These are phyloP conservation scores for Erythrocebus patas DNA, from an alignment of 2,113 vertebrate genomes.

Conservation along the genomic window DNA sequence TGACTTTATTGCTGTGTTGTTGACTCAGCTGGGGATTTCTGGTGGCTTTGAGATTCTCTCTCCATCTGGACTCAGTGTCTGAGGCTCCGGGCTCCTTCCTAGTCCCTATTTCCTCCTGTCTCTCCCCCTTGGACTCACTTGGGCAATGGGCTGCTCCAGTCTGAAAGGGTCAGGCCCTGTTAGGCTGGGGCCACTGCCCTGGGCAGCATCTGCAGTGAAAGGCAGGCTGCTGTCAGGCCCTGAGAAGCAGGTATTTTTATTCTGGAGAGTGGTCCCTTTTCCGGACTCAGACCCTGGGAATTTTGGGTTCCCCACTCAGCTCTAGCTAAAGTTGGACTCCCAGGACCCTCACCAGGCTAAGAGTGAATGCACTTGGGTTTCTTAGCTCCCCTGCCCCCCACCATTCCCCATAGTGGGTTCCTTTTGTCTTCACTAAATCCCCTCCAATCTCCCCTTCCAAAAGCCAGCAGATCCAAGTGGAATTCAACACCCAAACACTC, in stretches of 20 bases:
- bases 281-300: slow-evolving; percentile 65
- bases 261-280: not conserved
- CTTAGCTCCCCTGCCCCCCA: not conserved
- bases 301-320: slow-evolving; percentile 37
- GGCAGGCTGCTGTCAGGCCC: not conserved
- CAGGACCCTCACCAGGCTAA: not conserved
- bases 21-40: not conserved
- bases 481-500: slow-evolving; percentile 70
- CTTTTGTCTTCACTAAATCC: slow-evolving; percentile 72
- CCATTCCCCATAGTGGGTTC: slow-evolving; percentile 51
- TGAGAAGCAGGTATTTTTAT: not conserved
- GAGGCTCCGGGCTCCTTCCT: not conserved
- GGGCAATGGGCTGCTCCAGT: not conserved
- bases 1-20: not conserved
- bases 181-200: not conserved
- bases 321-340: slow-evolving; percentile 12
- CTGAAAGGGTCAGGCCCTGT: not conserved
- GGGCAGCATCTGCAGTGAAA: not conserved
- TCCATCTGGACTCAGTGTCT: not conserved
- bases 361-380: slow-evolving; percentile 63
- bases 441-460: slow-evolving; percentile 54
- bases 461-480: slow-evolving; percentile 53
- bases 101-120: not conserved
- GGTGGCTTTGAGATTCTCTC: not conserved
- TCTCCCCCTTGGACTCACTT: not conserved